phyloP scores from a whole-genome alignment of 1,140 invertebrate species.

The Probaryconus sp. region DNA sequence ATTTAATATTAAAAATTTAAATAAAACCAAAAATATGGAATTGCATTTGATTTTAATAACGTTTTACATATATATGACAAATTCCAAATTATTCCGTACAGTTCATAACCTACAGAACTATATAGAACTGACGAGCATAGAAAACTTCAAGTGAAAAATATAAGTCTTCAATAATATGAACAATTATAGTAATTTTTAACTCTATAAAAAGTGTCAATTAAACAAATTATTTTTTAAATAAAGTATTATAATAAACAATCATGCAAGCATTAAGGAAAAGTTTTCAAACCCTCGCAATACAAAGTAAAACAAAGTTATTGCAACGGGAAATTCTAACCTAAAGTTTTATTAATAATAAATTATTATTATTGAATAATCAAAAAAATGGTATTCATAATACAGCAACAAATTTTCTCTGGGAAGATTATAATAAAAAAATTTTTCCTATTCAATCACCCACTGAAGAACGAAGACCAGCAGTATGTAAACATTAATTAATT shows the following conservation, averaged over 20 bases:
- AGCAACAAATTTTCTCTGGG: conserved; percentile 70
- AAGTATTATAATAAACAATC: too few relatives aligned
- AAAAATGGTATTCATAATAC: conserved; percentile 45
- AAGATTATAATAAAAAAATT: conserved; percentile 85
- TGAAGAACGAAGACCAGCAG: conserved; percentile 89
- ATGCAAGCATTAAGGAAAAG: conserved; percentile 34
- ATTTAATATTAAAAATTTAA: too few relatives aligned
- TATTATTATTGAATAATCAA: background rate
- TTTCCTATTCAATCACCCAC: conserved; percentile 86
- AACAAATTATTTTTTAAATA: too few relatives aligned
- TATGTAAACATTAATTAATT: conserved; percentile 11
- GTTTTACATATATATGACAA: too few relatives aligned
- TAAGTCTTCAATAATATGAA: background rate
- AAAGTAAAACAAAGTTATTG: background rate
- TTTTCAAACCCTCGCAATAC: conserved; percentile 7
- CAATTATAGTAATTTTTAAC: too few relatives aligned
- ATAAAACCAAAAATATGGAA: too few relatives aligned
- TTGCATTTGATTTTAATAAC: too few relatives aligned
- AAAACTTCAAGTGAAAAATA: background rate
- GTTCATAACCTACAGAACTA: too few relatives aligned
- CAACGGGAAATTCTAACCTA: conserved; percentile 30
- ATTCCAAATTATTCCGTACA: too few relatives aligned
- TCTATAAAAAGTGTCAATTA: background rate
- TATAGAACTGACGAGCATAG: too few relatives aligned
- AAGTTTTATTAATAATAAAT: too few relatives aligned